Conservation (phyloP, 2,888 invertebrate species). For the Falcaria lacertinaria region DNA sequence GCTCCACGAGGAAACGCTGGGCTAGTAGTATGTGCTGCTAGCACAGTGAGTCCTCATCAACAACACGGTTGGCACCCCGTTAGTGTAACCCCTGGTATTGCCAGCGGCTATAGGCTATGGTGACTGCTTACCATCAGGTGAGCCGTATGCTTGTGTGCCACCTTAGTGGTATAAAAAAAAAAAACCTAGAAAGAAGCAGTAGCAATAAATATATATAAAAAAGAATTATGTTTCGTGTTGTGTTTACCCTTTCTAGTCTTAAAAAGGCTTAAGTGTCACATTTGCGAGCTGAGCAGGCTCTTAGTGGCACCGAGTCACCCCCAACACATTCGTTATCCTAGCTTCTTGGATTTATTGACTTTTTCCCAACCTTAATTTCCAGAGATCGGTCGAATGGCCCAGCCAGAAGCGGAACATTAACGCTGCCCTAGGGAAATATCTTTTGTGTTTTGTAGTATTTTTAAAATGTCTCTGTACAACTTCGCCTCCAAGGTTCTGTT, state of each 20-base stretch:
- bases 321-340: slow-evolving; percentile 64
- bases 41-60: too few species aligned
- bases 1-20: too few species aligned
- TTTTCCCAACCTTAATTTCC: slow-evolving; percentile 73
- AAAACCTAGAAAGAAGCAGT: too few species aligned
- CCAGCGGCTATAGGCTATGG: too few species aligned
- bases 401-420: slow-evolving; percentile 72
- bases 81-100: too few species aligned
- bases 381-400: slow-evolving; percentile 75
- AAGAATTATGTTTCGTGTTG: slow-evolving; percentile 15
- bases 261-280: slow-evolving; percentile 49
- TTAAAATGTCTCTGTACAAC: slow-evolving; percentile 47
- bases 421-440: slow-evolving; percentile 72
- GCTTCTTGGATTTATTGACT: slow-evolving; percentile 73
- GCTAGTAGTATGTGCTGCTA: too few species aligned
- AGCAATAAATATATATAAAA: slow-evolving; percentile 19
- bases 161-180: too few species aligned
- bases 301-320: slow-evolving; percentile 27
- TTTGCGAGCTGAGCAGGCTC: slow-evolving; percentile 42
- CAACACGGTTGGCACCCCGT: too few species aligned
- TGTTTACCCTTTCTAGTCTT: slow-evolving; percentile 31
- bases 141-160: too few species aligned
- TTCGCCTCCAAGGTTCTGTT: slow-evolving; percentile 20
- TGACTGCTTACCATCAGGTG: too few species aligned
- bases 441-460: slow-evolving; percentile 65